These are phyloP conservation scores for Macrophya alboannulata DNA, from an alignment of 2,888 invertebrate species.

Conservation along the genomic window DNA sequence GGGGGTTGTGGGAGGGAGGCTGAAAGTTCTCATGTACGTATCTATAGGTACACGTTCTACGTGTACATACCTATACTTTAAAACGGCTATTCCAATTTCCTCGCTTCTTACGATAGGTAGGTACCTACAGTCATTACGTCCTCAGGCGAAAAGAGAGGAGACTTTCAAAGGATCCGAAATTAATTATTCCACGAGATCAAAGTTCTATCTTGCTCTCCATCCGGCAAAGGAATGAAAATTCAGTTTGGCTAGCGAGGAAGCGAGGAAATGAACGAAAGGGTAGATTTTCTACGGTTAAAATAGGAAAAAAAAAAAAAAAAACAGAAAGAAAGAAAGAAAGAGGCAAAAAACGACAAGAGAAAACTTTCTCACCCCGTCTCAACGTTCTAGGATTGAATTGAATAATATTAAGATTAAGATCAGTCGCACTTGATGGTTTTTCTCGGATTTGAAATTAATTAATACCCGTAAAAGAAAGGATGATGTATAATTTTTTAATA, in stretches of 20 bases:
- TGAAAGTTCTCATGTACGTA: constrained; percentile 17
- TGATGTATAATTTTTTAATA: constrained; percentile 6
- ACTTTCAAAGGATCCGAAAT: constrained; percentile 51
- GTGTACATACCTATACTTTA: neutral
- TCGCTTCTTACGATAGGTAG: constrained; percentile 36
- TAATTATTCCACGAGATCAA: constrained; percentile 53
- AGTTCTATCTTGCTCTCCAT: constrained; percentile 46
- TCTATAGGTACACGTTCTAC: neutral
- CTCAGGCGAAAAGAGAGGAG: constrained; percentile 18
- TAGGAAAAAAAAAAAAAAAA: neutral
- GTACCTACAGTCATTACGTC: constrained; percentile 42
- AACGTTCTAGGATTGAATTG: constrained; percentile 37
- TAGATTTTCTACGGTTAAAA: constrained; percentile 27
- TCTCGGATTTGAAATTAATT: constrained; percentile 17
- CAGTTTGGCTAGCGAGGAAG: constrained; percentile 35
- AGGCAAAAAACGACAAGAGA: constrained; percentile 11
- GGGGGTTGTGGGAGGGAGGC: neutral
- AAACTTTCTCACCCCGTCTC: neutral
- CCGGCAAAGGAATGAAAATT: constrained; percentile 53
- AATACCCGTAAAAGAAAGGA: constrained; percentile 5
- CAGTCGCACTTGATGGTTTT: constrained; percentile 17
- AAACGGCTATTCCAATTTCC: constrained; percentile 43
- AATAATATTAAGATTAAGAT: constrained; percentile 35
- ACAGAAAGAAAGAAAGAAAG: neutral
- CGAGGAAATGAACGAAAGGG: constrained; percentile 44